phyloP scores from a whole-genome alignment of 2,888 invertebrate species.

The Artemia sinica region DNA sequence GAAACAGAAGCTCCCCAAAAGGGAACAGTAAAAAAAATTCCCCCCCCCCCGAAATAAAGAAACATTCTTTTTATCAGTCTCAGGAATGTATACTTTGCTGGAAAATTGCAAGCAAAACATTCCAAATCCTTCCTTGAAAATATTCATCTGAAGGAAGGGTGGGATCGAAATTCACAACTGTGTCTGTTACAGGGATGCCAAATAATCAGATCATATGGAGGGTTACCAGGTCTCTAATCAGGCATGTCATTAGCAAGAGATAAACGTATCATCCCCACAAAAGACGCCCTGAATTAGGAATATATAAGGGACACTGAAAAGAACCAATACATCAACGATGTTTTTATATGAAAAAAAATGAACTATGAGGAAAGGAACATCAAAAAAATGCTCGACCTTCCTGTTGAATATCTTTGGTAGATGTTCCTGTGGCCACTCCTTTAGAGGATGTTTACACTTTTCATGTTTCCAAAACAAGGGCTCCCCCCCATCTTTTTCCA shows the following conservation, averaged over 20 bases:
- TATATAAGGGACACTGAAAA: conserved; percentile 82
- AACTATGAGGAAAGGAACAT: conserved; percentile 93
- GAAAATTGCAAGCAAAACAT: conserved; percentile 73
- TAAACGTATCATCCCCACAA: conserved; percentile 81
- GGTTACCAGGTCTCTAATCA: conserved; percentile 98
- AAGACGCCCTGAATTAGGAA: conserved; percentile 88
- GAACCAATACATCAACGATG: conserved; percentile 93
- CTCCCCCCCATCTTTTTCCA: too few relatives aligned
- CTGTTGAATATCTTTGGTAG: conserved; percentile 89
- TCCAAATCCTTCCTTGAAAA: conserved; percentile 76
- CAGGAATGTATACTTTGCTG: conserved; percentile 97
- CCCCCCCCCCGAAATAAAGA: conserved; percentile 39
- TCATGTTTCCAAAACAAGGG: conserved; percentile 34
- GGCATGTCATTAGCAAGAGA: conserved; percentile 87
- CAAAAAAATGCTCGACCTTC: conserved; percentile 75
- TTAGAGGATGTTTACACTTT: conserved; percentile 62
- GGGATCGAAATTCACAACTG: conserved; percentile 95
- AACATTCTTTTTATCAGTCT: conserved; percentile 71
- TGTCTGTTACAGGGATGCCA: conserved; percentile 57
- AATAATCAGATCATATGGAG: conserved; percentile 80
- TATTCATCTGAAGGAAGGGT: conserved; percentile 68
- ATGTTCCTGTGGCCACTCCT: conserved; percentile 86
- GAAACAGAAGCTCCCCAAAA: conserved; percentile 61
- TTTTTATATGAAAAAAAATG: conserved; percentile 89
- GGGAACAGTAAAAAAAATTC: conserved; percentile 64